Evolutionary conservation across 1,140 invertebrate species (phyloP).

Genomic region (Drosophila parvula): DNA sequence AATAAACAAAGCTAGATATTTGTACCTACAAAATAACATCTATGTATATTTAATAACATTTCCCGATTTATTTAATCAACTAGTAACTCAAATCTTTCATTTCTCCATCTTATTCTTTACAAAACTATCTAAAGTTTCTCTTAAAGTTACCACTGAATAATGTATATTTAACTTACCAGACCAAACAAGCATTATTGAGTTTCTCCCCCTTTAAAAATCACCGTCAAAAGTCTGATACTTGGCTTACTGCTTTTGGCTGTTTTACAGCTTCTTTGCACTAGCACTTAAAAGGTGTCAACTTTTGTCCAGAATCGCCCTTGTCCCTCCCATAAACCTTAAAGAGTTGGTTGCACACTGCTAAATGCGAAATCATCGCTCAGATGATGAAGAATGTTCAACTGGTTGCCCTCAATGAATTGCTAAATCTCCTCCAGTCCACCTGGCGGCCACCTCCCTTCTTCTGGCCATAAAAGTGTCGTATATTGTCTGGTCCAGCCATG

Average conservation of each 20-base stretch:
- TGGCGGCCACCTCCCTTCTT: conserved; percentile 1
- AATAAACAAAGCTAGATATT: not conserved
- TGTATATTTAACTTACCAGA: not conserved
- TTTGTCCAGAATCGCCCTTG: conserved; percentile 20
- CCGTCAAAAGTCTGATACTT: conserved; percentile 12
- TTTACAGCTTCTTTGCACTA: conserved; percentile 26
- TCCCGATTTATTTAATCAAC: accelerated
- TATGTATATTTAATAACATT: not conserved
- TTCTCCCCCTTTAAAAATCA: not conserved
- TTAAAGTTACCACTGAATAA: not conserved
- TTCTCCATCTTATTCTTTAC: too few species aligned
- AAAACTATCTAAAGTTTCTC: not conserved
- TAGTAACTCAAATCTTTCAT: not conserved
- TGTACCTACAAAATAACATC: not conserved
- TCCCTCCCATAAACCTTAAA: not conserved
- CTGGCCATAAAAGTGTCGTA: conserved; percentile 89
- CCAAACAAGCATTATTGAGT: not conserved
- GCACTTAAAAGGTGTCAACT: conserved; percentile 44
- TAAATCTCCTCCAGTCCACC: conserved; percentile 15
- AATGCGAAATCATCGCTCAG: conserved; percentile 50
- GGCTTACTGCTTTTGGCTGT: conserved; percentile 6
- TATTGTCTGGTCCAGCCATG: conserved; percentile 89
- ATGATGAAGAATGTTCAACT: conserved; percentile 27
- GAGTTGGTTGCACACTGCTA: conserved; percentile 12
- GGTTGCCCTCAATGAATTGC: conserved; percentile 47